Base-by-base conservation (phyloP, 2,797 vertebrate genomes). In the Takifugu rubripes region DNA sequence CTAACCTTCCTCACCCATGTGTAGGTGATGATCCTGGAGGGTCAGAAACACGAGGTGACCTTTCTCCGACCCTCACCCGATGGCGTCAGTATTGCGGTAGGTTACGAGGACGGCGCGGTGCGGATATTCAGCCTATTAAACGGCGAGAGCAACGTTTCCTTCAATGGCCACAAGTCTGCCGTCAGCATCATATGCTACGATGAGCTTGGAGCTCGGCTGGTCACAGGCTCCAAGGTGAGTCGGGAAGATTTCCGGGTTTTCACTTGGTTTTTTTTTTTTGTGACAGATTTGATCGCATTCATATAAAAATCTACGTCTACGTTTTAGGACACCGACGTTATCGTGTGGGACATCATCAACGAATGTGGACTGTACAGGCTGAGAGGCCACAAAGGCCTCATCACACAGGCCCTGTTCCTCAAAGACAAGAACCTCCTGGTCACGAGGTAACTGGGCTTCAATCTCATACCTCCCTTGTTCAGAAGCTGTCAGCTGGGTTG, bases 261-360 rank as follows among this genome's bases (percentile, higher is more conserved):
- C 21, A 21, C 5, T n/a, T 43, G 15, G 5, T 4, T 5, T 15
- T 45, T 14, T 46, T 46, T 46, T 46, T 3, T 24, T 10, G 45
- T 17, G 5, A 33, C 42, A 43, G 15, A 43, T 43, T 43, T 4
- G 15, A 16, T 16, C 42, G 15, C 12, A 16, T 10, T 43, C 42
- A 16, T 14, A 9, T 43, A 12, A 14, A 43, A 43, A 5, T 43
- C 14, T 43, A 16, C 36, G 10, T 14, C 36, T 4, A 11, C 5
- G 36, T 5, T 36, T 4, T 14, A 99, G 97, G 97, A 99, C 83
- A 98, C 96, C 2, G 94, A 98, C 72, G 88, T 98, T 70, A 97
- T 99, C 0, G 86, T 99, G 62, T 99, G 97, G 97, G 97, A 99
- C 86, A 88, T 99, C 70, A 95, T 99, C 80, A 98, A 97, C 15